Evolutionary conservation across 1,140 invertebrate genomes (phyloP).

Genomic region (Drosophila sp.): DNA sequence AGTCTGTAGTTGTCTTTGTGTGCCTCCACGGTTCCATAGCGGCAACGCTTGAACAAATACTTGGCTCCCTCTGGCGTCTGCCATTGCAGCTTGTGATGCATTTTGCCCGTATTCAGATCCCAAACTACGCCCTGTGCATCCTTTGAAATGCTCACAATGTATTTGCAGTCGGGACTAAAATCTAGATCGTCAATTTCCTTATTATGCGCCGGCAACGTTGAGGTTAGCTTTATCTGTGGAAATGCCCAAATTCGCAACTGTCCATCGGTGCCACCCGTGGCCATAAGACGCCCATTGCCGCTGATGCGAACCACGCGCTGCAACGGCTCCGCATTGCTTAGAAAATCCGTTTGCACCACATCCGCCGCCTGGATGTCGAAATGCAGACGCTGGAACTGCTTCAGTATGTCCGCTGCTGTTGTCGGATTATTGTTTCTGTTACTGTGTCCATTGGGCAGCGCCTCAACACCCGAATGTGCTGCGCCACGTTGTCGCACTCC

Average conservation of each 20-base stretch:
- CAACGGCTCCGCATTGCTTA: slow-evolving; percentile 89
- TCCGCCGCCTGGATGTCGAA: slow-evolving; percentile 90
- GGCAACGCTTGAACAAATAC: slow-evolving; percentile 93
- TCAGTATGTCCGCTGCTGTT: slow-evolving; percentile 85
- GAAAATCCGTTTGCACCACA: slow-evolving; percentile 91
- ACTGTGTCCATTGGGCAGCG: slow-evolving; percentile 66
- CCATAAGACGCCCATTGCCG: slow-evolving; percentile 90
- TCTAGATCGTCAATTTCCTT: slow-evolving; percentile 97
- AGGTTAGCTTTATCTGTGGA: slow-evolving; percentile 89
- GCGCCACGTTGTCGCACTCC: slow-evolving; percentile 65
- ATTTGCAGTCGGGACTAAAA: slow-evolving; percentile 91
- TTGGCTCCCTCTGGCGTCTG: slow-evolving; percentile 89
- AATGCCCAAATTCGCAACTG: slow-evolving; percentile 95
- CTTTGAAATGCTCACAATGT: slow-evolving; percentile 93
- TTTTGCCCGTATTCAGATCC: slow-evolving; percentile 86
- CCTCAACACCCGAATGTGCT: slow-evolving; percentile 68
- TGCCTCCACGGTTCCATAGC: slow-evolving; percentile 90
- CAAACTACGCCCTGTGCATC: slow-evolving; percentile 93
- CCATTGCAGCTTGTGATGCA: slow-evolving; percentile 88
- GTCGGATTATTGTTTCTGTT: slow-evolving; percentile 21
- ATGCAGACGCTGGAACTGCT: slow-evolving; percentile 87
- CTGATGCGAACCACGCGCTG: slow-evolving; percentile 95
- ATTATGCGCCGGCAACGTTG: slow-evolving; percentile 89
- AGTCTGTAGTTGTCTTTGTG: slow-evolving; percentile 88
- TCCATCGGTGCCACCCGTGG: slow-evolving; percentile 96